phyloP scores from a whole-genome alignment of 2,888 invertebrate species.

The Cheilosia vulpina region DNA sequence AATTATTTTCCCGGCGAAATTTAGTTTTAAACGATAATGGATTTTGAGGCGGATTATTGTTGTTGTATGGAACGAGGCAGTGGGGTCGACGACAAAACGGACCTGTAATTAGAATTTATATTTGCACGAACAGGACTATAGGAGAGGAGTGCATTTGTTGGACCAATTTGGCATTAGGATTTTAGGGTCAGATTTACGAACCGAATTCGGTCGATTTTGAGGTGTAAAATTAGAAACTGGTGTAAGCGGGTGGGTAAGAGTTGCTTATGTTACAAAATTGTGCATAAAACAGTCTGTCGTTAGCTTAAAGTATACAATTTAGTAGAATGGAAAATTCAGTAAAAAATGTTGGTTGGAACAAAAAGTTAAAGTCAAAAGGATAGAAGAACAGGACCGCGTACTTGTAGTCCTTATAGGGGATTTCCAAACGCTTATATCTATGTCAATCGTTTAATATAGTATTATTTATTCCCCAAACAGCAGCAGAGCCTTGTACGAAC shows the following conservation, averaged over 20 bases:
- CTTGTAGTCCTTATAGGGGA: too few relatives aligned
- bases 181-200: not conserved
- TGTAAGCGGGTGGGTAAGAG: not conserved
- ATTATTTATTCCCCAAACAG: too few relatives aligned
- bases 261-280: not conserved
- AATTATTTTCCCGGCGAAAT: constrained; percentile 67
- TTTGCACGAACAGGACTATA: constrained; percentile 2
- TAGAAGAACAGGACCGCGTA: too few relatives aligned
- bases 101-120: constrained; percentile 51
- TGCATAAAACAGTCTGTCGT: too few relatives aligned
- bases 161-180: constrained; percentile 22
- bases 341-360: too few relatives aligned
- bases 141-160: not conserved
- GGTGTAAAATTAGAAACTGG: too few relatives aligned
- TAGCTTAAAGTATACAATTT: too few relatives aligned
- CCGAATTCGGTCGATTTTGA: not conserved
- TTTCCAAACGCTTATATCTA: too few relatives aligned
- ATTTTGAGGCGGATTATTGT: constrained; percentile 7
- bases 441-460: too few relatives aligned
- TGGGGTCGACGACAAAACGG: constrained; percentile 25
- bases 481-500: too few relatives aligned
- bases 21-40: constrained; percentile 62
- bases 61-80: constrained; percentile 40
- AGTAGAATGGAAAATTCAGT: too few relatives aligned
- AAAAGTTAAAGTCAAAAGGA: too few relatives aligned